Evolutionary conservation across 2,113 vertebrate species (phyloP).

Genomic region (Brienomyrus longianalis): DNA sequence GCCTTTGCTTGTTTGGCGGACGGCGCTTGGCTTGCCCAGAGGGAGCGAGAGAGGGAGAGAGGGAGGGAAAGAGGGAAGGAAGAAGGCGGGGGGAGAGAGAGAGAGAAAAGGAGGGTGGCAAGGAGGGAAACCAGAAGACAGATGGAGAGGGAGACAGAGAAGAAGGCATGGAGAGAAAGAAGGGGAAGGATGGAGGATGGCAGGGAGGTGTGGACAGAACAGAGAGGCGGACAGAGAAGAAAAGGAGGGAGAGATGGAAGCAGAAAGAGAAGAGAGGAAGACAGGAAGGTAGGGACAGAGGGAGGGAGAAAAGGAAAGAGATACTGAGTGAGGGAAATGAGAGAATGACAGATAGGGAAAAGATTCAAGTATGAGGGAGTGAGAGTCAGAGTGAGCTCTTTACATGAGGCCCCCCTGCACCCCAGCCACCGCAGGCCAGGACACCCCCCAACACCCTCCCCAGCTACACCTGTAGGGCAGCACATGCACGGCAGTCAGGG

Average conservation of each 20-base stretch:
- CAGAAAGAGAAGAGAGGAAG: neutral
- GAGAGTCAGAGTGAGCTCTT: neutral
- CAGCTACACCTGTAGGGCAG: neutral
- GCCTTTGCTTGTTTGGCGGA: constrained; percentile 5
- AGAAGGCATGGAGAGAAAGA: neutral
- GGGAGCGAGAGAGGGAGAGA: neutral
- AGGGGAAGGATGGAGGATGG: neutral
- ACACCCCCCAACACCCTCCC: neutral
- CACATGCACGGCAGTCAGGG: neutral
- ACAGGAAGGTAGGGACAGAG: neutral
- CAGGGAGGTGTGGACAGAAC: neutral
- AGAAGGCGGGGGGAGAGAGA: neutral
- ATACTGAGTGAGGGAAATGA: neutral
- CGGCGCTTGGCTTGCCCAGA: neutral
- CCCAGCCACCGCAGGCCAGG: neutral
- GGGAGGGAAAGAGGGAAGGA: neutral
- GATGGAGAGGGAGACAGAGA: neutral
- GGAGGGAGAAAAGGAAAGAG: neutral
- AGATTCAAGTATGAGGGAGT: constrained; percentile 15
- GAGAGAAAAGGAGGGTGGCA: neutral
- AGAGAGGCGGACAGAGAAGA: neutral
- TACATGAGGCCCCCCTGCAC: neutral
- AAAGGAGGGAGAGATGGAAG: neutral
- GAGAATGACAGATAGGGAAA: neutral
- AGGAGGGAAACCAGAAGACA: neutral